Conservation (phyloP, 2,797 vertebrate genomes). For the Neosilurus mollespiculum region DNA sequence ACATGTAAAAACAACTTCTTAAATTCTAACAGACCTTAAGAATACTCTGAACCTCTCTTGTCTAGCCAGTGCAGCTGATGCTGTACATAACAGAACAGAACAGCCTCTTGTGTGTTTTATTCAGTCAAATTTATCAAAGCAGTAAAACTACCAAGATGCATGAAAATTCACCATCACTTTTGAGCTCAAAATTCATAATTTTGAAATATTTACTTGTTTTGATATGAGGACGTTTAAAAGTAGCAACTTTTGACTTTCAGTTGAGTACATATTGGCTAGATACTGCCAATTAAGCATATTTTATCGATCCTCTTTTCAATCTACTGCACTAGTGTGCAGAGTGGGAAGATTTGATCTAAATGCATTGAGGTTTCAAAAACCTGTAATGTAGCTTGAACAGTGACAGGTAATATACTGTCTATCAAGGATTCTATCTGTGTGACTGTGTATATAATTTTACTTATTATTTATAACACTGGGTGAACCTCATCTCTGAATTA, state of each 20-base stretch:
- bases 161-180: background rate
- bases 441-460: background rate
- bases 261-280: background rate
- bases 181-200: background rate
- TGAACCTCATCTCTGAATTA: background rate
- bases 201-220: background rate
- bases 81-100: background rate
- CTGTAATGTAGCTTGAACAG: slow-evolving; percentile 1
- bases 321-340: background rate
- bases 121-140: background rate
- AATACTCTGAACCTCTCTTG: background rate
- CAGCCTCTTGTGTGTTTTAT: background rate
- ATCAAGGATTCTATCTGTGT: background rate
- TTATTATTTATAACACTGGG: background rate
- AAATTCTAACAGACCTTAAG: too few species aligned
- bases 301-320: background rate
- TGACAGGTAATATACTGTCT: background rate
- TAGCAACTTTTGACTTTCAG: background rate
- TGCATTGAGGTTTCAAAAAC: background rate
- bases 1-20: background rate
- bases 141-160: background rate
- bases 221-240: background rate
- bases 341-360: slow-evolving; percentile 10
- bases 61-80: background rate
- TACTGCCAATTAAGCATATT: background rate